phyloP scores from a whole-genome alignment of 1,140 invertebrate genomes.

The Oreohelix idahoensis region DNA sequence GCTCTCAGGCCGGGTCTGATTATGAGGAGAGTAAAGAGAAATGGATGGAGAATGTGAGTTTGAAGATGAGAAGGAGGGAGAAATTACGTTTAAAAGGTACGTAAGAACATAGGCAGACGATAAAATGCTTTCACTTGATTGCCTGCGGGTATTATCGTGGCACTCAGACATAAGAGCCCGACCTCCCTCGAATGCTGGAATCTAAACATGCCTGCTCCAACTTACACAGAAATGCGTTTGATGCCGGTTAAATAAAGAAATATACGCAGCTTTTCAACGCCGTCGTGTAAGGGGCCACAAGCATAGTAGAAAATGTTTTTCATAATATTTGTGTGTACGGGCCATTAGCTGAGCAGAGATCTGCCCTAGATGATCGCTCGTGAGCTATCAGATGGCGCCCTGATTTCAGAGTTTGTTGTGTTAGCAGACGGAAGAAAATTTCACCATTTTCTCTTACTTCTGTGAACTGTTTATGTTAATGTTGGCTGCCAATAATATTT shows the following conservation, averaged over 20 bases:
- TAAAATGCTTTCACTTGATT: too few species aligned
- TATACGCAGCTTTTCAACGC: background rate
- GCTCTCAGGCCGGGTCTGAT: too few species aligned
- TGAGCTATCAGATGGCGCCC: background rate
- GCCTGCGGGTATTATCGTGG: background rate
- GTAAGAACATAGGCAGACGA: too few species aligned
- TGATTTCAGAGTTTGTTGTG: background rate
- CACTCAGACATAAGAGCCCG: background rate
- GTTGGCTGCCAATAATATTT: background rate
- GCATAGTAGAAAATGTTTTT: background rate
- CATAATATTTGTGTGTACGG: constrained; percentile 6
- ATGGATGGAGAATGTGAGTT: too few species aligned
- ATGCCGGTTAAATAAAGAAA: background rate
- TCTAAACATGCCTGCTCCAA: background rate
- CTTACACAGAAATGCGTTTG: background rate
- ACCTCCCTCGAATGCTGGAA: background rate
- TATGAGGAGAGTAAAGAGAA: too few species aligned
- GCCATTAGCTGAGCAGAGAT: background rate
- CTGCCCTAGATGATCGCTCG: background rate
- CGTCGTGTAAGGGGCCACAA: background rate
- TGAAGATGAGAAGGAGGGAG: too few species aligned
- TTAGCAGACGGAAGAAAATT: background rate
- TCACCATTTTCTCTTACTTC: background rate
- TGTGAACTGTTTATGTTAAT: background rate
- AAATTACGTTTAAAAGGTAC: too few species aligned